phyloP scores from a whole-genome alignment of 1,140 invertebrate species.

The Ericerus pela region DNA sequence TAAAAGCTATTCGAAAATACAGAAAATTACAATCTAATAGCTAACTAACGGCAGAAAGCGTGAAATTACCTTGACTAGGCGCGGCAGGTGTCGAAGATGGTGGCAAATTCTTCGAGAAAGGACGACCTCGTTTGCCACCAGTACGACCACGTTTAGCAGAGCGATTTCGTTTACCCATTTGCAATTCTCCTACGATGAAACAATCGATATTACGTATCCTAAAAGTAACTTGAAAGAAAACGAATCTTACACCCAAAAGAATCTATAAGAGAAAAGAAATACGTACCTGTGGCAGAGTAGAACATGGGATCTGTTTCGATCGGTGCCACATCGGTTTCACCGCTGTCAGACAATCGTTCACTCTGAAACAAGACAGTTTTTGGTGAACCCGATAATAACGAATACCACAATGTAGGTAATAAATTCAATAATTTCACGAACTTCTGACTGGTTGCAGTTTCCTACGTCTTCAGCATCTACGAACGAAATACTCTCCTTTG shows the following conservation, averaged over 20 bases:
- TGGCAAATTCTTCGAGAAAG: constrained; percentile 3
- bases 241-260: background rate
- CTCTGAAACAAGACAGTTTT: background rate
- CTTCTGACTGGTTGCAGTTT: background rate
- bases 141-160: constrained; percentile 1
- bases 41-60: too few species aligned
- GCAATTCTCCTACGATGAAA: background rate
- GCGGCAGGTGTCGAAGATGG: too few species aligned
- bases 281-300: background rate
- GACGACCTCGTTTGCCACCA: constrained; percentile 7
- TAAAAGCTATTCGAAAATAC: too few species aligned
- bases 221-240: background rate
- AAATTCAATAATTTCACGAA: background rate
- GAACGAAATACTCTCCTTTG: background rate
- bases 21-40: too few species aligned
- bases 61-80: too few species aligned
- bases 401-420: background rate
- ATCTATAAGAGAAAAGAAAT: background rate
- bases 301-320: constrained; percentile 1
- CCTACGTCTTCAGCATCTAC: background rate
- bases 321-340: background rate
- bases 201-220: too few species aligned
- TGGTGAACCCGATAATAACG: too few species aligned
- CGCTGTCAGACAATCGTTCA: background rate
- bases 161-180: background rate